Evolutionary conservation across 1,140 invertebrate species (phyloP).

Genomic region (Orchestia grillus): DNA sequence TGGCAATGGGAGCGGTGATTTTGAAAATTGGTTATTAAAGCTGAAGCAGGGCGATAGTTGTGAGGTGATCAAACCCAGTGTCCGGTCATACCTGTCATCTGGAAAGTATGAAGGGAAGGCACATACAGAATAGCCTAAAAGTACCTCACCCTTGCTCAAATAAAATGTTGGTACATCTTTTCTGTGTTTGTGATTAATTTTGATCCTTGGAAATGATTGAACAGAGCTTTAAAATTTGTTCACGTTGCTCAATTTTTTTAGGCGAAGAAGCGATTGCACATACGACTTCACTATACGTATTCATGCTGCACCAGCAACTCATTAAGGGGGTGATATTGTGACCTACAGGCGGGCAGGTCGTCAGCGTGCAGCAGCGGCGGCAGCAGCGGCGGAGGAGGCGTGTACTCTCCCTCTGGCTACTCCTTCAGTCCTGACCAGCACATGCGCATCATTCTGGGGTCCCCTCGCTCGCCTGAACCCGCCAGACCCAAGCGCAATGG

Average conservation of each 20-base stretch:
- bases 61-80: no score
- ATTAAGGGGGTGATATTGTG: no score
- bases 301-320: neutral
- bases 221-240: neutral
- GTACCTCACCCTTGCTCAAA: no score
- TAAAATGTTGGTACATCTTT: no score
- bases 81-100: no score
- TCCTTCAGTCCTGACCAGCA: slow-evolving; percentile 86
- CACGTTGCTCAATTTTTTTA: neutral
- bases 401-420: slow-evolving; percentile 68
- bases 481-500: slow-evolving; percentile 79
- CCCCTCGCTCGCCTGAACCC: slow-evolving; percentile 70
- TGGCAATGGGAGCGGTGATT: no score
- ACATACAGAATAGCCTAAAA: no score
- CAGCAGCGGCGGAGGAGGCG: slow-evolving; percentile 70
- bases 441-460: slow-evolving; percentile 88
- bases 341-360: slow-evolving; percentile 70
- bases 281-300: neutral
- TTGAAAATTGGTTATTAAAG: no score
- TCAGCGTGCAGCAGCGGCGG: slow-evolving; percentile 68
- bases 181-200: neutral
- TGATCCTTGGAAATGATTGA: neutral
- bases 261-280: neutral
- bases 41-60: no score
- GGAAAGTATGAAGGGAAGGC: no score